Percentiles rank a stretch among this genome's conserved stretches.
phyloP scores from a whole-genome alignment of 2,113 vertebrate genomes.

The Dendrocopos noguchii region DNA sequence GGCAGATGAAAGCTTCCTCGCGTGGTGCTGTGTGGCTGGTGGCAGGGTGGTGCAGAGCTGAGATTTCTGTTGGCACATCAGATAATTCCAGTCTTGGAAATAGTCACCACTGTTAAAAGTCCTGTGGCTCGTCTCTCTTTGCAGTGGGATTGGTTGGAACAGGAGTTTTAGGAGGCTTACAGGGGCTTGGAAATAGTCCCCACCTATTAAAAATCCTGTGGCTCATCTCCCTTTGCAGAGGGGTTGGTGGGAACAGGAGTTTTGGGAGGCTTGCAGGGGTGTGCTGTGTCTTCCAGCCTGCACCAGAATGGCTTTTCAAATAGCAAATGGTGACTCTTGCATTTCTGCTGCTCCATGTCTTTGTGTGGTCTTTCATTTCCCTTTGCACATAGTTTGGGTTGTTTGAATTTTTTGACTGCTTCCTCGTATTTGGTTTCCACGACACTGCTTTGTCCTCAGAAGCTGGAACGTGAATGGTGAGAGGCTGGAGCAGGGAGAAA shows the following conservation, averaged over 20 bases:
- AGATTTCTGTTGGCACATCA: neutral
- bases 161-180: neutral
- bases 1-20: neutral
- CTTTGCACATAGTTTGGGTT: neutral
- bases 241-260: neutral
- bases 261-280: neutral
- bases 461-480: neutral
- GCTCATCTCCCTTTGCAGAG: neutral
- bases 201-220: fast-evolving
- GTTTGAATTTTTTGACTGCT: neutral
- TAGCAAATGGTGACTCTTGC: fast-evolving
- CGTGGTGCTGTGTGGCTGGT: neutral
- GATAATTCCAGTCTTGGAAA: neutral
- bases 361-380: neutral
- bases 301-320: neutral
- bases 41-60: neutral
- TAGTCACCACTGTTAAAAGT: neutral
- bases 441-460: neutral
- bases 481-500: neutral
- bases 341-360: neutral
- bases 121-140: neutral
- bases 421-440: neutral
- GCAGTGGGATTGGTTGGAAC: neutral
- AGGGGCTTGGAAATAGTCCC: neutral
- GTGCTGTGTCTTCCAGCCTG: neutral